phyloP scores from a whole-genome alignment of 2,113 vertebrate genomes.

The Campylorhamphus procurvoides region DNA sequence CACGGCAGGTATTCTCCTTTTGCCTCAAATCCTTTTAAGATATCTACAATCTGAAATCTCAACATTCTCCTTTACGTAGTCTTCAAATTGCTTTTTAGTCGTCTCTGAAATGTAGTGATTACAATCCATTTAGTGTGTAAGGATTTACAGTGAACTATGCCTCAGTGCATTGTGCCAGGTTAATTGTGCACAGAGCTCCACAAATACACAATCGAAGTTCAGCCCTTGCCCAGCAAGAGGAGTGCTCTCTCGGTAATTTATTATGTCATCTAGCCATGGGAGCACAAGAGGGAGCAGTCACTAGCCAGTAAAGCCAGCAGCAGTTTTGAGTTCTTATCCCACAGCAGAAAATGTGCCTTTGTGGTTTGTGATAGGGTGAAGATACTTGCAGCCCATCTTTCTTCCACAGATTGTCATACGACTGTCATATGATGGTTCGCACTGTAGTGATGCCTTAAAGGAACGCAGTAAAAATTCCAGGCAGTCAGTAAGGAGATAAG shows the following conservation, averaged over 20 bases:
- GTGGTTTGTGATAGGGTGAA: not conserved
- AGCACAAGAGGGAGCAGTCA: not conserved
- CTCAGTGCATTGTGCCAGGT: not conserved
- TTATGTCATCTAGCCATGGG: not conserved
- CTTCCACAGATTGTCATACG: not conserved
- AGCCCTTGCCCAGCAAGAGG: not conserved
- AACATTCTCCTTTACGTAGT: constrained; percentile 6
- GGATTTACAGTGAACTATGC: constrained; percentile 13
- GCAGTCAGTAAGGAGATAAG: too few relatives aligned
- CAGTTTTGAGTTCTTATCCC: not conserved
- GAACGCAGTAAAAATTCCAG: too few relatives aligned
- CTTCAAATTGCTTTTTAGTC: not conserved
- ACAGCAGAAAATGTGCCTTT: not conserved
- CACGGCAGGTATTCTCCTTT: not conserved
- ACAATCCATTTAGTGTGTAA: not conserved
- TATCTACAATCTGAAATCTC: not conserved
- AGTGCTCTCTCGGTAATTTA: not conserved
- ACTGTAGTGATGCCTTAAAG: too few relatives aligned
- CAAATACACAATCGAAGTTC: not conserved
- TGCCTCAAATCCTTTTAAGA: constrained; percentile 11
- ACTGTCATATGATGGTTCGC: not conserved
- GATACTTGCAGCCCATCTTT: not conserved
- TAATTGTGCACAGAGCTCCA: constrained; percentile 1
- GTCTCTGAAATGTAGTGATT: not conserved
- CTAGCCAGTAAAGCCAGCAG: not conserved